Evolutionary conservation across 2,888 invertebrate genomes (phyloP).

Genomic region (Nomada fabriciana): DNA sequence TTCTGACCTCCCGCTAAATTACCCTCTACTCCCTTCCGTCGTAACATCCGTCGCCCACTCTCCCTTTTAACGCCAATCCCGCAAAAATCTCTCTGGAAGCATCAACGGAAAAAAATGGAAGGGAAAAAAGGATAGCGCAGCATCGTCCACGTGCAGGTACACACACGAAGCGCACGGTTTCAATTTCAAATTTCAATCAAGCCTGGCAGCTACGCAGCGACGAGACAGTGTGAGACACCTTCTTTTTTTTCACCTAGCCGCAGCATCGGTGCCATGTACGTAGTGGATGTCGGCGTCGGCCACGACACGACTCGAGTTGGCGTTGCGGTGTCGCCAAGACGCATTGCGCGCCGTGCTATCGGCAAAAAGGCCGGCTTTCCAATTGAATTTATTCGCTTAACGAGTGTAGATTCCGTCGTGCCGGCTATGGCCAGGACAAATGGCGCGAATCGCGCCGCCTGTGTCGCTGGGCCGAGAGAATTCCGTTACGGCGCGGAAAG

Average conservation of each 20-base stretch:
- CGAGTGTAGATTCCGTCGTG: conserved; percentile 68
- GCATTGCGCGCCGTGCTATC: conserved; percentile 77
- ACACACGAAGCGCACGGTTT: not conserved
- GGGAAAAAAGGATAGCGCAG: not conserved
- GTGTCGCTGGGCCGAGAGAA: conserved; percentile 47
- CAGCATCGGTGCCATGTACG: conserved; percentile 61
- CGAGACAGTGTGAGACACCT: conserved; percentile 36
- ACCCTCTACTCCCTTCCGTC: not conserved
- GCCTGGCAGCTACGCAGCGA: conserved; percentile 10
- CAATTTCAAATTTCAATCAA: conserved; percentile 49
- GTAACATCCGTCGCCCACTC: not conserved
- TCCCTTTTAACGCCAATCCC: not conserved
- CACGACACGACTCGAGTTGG: conserved; percentile 37
- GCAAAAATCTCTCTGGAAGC: not conserved
- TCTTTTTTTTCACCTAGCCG: conserved; percentile 51
- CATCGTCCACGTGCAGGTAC: conserved; percentile 1
- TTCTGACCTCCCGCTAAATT: not conserved
- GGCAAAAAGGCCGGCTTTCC: conserved; percentile 74
- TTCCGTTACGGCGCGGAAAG: conserved; percentile 64
- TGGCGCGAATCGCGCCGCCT: conserved; percentile 60
- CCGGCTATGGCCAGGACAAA: conserved; percentile 73
- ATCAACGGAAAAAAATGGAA: not conserved
- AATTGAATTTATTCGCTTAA: conserved; percentile 78
- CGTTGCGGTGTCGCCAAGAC: conserved; percentile 77
- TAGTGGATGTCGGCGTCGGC: conserved; percentile 54